Evolutionary conservation across 2,888 invertebrate genomes (phyloP).

Genomic region (Gandaritis pyraliata): DNA sequence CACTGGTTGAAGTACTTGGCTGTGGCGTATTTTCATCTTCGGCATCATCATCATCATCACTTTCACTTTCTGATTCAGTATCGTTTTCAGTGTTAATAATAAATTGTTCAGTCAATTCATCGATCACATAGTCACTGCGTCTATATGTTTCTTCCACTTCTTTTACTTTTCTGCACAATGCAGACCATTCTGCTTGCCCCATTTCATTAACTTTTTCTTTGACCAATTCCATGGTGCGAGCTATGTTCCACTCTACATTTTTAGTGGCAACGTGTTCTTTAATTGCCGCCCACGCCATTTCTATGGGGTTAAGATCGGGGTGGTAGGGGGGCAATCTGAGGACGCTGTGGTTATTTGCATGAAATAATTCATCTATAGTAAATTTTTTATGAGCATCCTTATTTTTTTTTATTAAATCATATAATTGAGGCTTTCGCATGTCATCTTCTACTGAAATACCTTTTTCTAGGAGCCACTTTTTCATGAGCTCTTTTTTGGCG

Average conservation of each 20-base stretch:
- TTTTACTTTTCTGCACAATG: not conserved
- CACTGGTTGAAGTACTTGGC: no score
- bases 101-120: constrained; percentile 3
- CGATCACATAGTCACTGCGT: not conserved
- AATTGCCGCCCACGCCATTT: constrained; percentile 1
- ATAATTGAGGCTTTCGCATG: not conserved
- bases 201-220: constrained; percentile 4
- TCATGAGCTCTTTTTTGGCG: not conserved
- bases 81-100: not conserved
- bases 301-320: constrained; percentile 1
- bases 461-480: not conserved
- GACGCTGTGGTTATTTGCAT: not conserved
- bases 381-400: not conserved
- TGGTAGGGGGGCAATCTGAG: not conserved
- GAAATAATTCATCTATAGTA: not conserved
- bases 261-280: not conserved
- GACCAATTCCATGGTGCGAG: not conserved
- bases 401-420: constrained; percentile 1
- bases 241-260: not conserved
- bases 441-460: not conserved
- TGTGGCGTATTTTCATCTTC: no score
- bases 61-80: constrained; percentile 1
- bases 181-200: not conserved
- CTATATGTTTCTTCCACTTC: not conserved
- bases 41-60: no score